Conservation (phyloP, 2,797 vertebrate species). For the Neostethus bicornis region DNA sequence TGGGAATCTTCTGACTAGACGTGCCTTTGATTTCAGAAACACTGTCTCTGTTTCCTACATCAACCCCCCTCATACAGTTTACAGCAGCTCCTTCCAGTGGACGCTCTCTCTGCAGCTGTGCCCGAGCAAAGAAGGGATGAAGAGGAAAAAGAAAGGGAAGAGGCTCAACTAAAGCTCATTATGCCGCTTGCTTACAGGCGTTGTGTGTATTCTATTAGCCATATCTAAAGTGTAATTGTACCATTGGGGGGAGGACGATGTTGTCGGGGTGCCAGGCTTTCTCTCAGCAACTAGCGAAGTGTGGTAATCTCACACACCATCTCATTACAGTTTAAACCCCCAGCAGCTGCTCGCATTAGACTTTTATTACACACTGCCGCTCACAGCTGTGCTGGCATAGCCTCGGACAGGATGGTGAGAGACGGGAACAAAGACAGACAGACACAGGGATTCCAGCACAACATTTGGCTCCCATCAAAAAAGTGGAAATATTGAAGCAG, state of each 20-base stretch:
- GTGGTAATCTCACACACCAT: constrained; percentile 85
- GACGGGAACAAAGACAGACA: constrained; percentile 77
- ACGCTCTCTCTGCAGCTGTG: constrained; percentile 69
- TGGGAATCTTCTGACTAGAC: constrained; percentile 75
- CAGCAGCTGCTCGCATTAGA: constrained; percentile 84
- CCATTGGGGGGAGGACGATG: constrained; percentile 62
- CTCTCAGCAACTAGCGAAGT: constrained; percentile 77
- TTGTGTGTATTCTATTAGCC: constrained; percentile 81
- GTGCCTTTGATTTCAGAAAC: constrained; percentile 71
- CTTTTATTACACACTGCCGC: constrained; percentile 83
- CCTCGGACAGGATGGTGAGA: constrained; percentile 76
- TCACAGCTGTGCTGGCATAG: constrained; percentile 81
- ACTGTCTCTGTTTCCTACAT: constrained; percentile 77
- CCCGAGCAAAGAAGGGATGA: constrained; percentile 44
- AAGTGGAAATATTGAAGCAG: constrained; percentile 71
- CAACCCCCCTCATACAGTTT: constrained; percentile 65
- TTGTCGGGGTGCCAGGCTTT: constrained; percentile 75
- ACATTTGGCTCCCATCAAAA: constrained; percentile 78
- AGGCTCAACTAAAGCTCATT: constrained; percentile 71
- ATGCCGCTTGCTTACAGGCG: constrained; percentile 75
- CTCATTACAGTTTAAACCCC: constrained; percentile 84
- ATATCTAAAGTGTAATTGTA: constrained; percentile 82
- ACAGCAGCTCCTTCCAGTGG: constrained; percentile 68
- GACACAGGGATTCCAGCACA: constrained; percentile 76
- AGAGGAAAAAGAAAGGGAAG: constrained; percentile 41